Evolutionary conservation across 2,113 vertebrate species (phyloP).

Genomic region (Chamaetylas fuelleborni): DNA sequence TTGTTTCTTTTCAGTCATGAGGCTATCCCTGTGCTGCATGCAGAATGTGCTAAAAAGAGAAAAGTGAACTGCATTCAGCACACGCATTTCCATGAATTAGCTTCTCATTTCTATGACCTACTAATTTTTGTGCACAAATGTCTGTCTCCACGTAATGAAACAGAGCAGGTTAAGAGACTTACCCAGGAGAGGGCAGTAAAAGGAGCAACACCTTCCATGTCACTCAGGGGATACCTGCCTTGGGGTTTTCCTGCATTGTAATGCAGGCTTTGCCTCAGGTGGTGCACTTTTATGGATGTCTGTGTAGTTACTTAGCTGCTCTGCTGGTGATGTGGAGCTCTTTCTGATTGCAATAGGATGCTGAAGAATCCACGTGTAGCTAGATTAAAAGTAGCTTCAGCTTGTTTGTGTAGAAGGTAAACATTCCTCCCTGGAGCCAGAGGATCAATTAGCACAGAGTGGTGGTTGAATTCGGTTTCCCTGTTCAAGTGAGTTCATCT

Average conservation of each 20-base stretch:
- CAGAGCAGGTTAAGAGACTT: background rate
- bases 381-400: background rate
- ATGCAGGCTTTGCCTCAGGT: background rate
- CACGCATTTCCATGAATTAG: background rate
- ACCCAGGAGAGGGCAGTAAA: background rate
- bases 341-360: background rate
- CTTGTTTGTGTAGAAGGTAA: background rate
- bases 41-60: background rate
- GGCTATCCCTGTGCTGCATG: background rate
- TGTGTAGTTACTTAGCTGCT: background rate
- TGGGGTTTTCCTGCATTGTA: background rate
- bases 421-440: background rate
- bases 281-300: background rate
- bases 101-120: background rate
- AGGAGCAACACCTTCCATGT: background rate
- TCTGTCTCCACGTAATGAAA: background rate
- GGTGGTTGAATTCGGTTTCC: background rate
- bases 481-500: background rate
- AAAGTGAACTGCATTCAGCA: background rate
- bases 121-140: background rate
- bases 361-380: background rate
- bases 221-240: background rate
- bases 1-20: background rate
- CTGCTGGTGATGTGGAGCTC: background rate
- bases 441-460: background rate